These are phyloP conservation scores for Mechanitis messenoides DNA, from an alignment of 2,888 invertebrate species.

Conservation along the genomic window DNA sequence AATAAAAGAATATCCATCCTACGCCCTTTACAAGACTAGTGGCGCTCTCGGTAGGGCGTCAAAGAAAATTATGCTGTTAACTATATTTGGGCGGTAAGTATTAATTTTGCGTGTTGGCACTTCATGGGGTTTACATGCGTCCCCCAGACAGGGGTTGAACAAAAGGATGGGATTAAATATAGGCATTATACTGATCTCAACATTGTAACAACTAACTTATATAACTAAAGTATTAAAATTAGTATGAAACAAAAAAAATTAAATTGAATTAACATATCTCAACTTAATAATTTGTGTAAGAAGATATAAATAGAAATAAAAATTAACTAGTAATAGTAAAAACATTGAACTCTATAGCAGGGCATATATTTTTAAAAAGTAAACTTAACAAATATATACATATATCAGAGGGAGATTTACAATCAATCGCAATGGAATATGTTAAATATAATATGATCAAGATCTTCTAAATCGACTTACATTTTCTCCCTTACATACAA, in stretches of 20 bases:
- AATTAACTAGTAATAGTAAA: too few species aligned
- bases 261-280: too few species aligned
- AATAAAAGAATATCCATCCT: neutral
- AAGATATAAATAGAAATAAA: too few species aligned
- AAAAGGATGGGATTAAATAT: conserved; percentile 71
- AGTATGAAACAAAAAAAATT: too few species aligned
- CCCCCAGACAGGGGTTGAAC: conserved; percentile 46
- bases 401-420: conserved; percentile 11
- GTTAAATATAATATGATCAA: neutral
- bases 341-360: too few species aligned
- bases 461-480: neutral
- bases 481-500: conserved; percentile 35
- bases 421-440: neutral
- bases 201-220: conserved; percentile 2
- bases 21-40: neutral
- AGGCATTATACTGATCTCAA: conserved; percentile 63
- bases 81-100: conserved; percentile 66
- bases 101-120: conserved; percentile 66
- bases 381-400: conserved; percentile 14
- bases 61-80: conserved; percentile 54
- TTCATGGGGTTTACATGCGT: conserved; percentile 37
- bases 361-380: too few species aligned
- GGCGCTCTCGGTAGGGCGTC: conserved; percentile 16
- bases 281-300: too few species aligned
- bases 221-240: too few species aligned